phyloP scores from a whole-genome alignment of 2,113 vertebrate species.

The Cyphomyrus discorhynchus region DNA sequence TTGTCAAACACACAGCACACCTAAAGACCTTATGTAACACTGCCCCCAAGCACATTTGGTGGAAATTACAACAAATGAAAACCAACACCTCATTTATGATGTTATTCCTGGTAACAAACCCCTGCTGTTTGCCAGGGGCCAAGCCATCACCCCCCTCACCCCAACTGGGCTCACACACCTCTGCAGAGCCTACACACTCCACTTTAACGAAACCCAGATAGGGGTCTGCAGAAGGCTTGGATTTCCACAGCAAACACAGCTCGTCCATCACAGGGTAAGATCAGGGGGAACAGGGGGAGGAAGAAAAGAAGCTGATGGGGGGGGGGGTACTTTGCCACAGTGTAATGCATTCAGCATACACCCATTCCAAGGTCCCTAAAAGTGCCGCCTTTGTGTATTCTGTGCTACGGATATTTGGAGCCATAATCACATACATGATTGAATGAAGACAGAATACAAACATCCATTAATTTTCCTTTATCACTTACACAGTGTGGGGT shows the following conservation, averaged over 20 bases:
- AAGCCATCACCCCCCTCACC: slow-evolving; percentile 24
- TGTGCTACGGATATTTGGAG: neutral
- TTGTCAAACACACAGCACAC: slow-evolving; percentile 53
- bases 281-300: neutral
- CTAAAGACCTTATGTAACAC: slow-evolving; percentile 44
- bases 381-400: neutral
- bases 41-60: slow-evolving; percentile 46
- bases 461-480: neutral
- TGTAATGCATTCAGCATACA: neutral
- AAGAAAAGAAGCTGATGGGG: neutral
- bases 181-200: slow-evolving; percentile 38
- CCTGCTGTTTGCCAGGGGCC: slow-evolving; percentile 42
- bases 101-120: slow-evolving; percentile 59
- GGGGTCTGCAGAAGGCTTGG: slow-evolving; percentile 27
- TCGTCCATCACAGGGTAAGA: slow-evolving; percentile 47
- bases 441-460: neutral
- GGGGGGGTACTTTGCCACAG: neutral
- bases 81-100: slow-evolving; percentile 59
- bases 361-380: neutral
- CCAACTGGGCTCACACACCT: slow-evolving; percentile 41
- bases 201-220: slow-evolving; percentile 57
- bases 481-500: neutral
- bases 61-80: slow-evolving; percentile 62
- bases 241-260: slow-evolving; percentile 36
- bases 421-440: neutral